Evolutionary conservation across 2,797 vertebrate genomes (phyloP), one percentile per base, ranked within the genome.

Genomic region (Enteromius argenteus): DNA sequence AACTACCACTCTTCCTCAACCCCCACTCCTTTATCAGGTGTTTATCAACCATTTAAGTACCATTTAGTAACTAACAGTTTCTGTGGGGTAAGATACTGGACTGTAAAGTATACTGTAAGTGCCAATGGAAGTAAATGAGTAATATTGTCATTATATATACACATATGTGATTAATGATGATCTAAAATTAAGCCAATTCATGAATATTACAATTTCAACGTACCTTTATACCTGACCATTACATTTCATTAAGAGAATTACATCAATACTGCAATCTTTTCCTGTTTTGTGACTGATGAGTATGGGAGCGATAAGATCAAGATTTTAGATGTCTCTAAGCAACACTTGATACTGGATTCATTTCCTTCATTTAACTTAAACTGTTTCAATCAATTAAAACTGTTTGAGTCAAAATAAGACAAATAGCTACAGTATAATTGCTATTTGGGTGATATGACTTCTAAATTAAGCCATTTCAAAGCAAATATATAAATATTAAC

Each of bases 1-100:
- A 62, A 80, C 62, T 37, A 62, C 39, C 76, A 62, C 49, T 9
- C 66, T 17, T 64, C 53, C 23, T 72, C 30, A 68, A 5, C 37
- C 74, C 62, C 71, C 30, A 53, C 60, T 72, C 21, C 1, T 23
- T 81, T 4, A 60, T 32, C 35, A 35, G 30, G 30, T 4, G 62
- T 66, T 35, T 32, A 32, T 66, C 62, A 66, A 66, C 62, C 30
- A 83, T 51, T 64, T 62, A 51, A 3, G 35, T 27, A 39, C 51
- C 3, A 23, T 15, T 23, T 39, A 76, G 53, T 74, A 35, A 62
- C 9, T n/a, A 64, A 79, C 9, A 64, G 23, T 72, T 27, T 72
- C 62, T 23, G 21, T 74, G 51, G 9, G 8, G 53, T 23, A 56
- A 9, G 53, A n/a, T 3, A n/a, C 21, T n/a, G 62, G 27, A 35